Base-by-base conservation (phyloP, 2,113 vertebrate genomes). In the Mobula hypostoma region DNA sequence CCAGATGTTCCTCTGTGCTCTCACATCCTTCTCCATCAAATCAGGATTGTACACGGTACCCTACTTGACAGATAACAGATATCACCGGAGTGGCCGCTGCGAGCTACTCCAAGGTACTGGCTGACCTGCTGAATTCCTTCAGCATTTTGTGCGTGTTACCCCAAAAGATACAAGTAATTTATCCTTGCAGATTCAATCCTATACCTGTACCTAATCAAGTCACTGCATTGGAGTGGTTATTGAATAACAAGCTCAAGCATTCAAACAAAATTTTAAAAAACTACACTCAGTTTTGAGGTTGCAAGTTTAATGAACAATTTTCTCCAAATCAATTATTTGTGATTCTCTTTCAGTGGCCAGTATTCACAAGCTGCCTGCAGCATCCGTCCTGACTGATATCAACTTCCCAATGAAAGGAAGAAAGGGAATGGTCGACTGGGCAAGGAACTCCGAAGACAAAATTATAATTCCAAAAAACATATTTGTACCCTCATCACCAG, bases 361-460 rank as follows among this genome's bases (percentile, higher is more conserved):
- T 96, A 99, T 99, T 96, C 98, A 99, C 97, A 98, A 99, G 95
- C 98, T 99, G 95, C 98, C 99, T 40, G 98, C 98, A 36, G 98
- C 98, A 88, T 99, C 99, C 36, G 98, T 98, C 95, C 97, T 98
- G 97, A 99, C 98, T 0, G 99, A 99, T 96, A 99, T 99, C 96
- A 99, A 98, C 97, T 99, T 99, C 95, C 99, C 99, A 27, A 99
- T 99, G 99, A 99, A 99, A 97, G 99, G 99, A 95, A 98, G 99
- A 95, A 99, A 99, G 96, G 99, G 99, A 94, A 99, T 99, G 99
- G 99, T 99, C 88, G 99, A 99, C 95, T 99, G 99, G 99, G 99
- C 99, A 95, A 97, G 99, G 94, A 99, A 99, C 95, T 99, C 99
- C 14, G 99, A 99, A 97, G 99, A 99, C 95, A 98, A 98, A 94